Conservation (phyloP, 2,113 vertebrate species). For the Thermophis baileyi region DNA sequence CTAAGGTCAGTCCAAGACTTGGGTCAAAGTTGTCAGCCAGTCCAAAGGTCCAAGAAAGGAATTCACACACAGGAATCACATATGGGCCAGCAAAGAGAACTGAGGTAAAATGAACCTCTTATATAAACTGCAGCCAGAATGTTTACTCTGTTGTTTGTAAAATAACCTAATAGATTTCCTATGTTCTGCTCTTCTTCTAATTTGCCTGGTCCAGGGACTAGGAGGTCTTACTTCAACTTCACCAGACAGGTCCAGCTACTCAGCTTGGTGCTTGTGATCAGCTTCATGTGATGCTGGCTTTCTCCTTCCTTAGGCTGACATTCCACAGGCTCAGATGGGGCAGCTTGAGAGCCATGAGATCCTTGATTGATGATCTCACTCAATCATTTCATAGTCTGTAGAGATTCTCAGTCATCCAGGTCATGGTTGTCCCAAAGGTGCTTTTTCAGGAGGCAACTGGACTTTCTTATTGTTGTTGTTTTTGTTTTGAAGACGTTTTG, state of each 20-base stretch:
- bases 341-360: not conserved
- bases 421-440: no score
- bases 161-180: not conserved
- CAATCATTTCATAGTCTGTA: not conserved
- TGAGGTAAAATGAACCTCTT: not conserved
- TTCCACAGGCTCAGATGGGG: not conserved
- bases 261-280: not conserved
- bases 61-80: not conserved
- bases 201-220: no score
- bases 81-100: not conserved
- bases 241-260: not conserved
- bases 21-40: not conserved
- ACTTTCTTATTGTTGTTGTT: no score
- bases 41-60: not conserved
- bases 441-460: no score
- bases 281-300: not conserved
- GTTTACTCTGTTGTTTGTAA: not conserved
- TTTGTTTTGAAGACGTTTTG: no score
- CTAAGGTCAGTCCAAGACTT: not conserved
- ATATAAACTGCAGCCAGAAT: not conserved
- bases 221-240: not conserved
- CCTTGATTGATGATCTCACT: not conserved
- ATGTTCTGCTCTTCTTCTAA: not conserved
- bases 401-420: no score
- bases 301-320: not conserved